phyloP scores from a whole-genome alignment of 2,888 invertebrate genomes.

The Synanthedon formicaeformis region DNA sequence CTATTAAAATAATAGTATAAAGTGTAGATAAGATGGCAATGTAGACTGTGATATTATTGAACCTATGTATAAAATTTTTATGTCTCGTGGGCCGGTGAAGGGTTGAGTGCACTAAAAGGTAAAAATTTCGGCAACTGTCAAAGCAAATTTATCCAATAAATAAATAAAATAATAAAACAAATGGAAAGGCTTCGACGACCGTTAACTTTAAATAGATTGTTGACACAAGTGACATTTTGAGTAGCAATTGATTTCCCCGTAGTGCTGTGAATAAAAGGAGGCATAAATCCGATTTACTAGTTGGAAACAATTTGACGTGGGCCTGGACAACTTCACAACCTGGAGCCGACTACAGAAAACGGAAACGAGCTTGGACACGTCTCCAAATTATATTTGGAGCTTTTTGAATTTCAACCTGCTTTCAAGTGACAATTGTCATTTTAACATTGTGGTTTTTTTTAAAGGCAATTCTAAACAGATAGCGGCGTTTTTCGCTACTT shows the following conservation, averaged over 20 bases:
- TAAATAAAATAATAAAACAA: neutral
- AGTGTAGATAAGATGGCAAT: too few relatives aligned
- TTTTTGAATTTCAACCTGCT: neutral
- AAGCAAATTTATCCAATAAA: neutral
- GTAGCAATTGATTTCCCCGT: slow-evolving; percentile 6
- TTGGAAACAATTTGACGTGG: slow-evolving; percentile 26
- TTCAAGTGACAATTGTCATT: neutral
- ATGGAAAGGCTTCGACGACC: neutral
- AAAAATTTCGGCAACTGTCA: neutral
- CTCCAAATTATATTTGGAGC: neutral
- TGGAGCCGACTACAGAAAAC: slow-evolving; percentile 4
- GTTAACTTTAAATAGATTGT: slow-evolving; percentile 3
- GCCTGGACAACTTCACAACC: slow-evolving; percentile 1
- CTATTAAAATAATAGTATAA: too few relatives aligned
- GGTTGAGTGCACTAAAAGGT: too few relatives aligned
- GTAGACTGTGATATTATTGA: too few relatives aligned
- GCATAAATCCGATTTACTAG: slow-evolving; percentile 22
- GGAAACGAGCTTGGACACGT: neutral
- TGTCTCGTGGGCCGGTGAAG: too few relatives aligned
- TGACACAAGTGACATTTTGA: slow-evolving; percentile 11
- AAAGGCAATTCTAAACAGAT: slow-evolving; percentile 28
- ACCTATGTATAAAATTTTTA: too few relatives aligned
- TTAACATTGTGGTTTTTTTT: neutral
- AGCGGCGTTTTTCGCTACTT: slow-evolving; percentile 38
- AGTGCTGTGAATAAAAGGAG: neutral